Conservation (phyloP, 1,140 invertebrate species). For the Cecropterus lyciades region DNA sequence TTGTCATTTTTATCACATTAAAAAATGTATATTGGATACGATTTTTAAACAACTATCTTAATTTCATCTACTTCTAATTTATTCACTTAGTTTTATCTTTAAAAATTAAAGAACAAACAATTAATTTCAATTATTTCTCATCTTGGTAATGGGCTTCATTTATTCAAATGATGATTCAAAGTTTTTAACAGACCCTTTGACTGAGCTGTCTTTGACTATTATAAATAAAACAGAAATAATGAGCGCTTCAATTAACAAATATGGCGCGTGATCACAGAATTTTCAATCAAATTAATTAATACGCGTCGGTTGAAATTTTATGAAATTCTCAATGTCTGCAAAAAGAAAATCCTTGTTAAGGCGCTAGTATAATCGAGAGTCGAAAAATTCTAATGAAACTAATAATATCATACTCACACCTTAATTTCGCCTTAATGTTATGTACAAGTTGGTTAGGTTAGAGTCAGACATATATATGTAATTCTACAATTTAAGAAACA, state of each 20-base stretch:
- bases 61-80: too few relatives aligned
- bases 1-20: too few relatives aligned
- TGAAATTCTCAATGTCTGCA: constrained; percentile 29
- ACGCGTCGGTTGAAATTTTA: constrained; percentile 39
- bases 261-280: constrained; percentile 38
- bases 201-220: constrained; percentile 15
- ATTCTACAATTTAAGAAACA: too few relatives aligned
- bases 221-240: constrained; percentile 16
- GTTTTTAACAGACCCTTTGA: constrained; percentile 13
- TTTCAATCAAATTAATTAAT: constrained; percentile 54
- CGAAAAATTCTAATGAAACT: background rate
- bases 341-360: constrained; percentile 21
- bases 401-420: too few relatives aligned
- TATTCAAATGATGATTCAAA: constrained; percentile 11
- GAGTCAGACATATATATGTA: too few relatives aligned
- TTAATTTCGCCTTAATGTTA: background rate
- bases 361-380: background rate
- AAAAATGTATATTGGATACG: too few relatives aligned
- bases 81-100: too few relatives aligned
- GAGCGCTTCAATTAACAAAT: constrained; percentile 36
- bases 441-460: too few relatives aligned
- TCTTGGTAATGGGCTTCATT: constrained; percentile 5
- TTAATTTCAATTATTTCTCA: constrained; percentile 11
- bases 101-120: background rate
- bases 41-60: too few relatives aligned